Evolutionary conservation across 1,140 invertebrate genomes (phyloP).

Genomic region (Lepidotrigona ventralis): DNA sequence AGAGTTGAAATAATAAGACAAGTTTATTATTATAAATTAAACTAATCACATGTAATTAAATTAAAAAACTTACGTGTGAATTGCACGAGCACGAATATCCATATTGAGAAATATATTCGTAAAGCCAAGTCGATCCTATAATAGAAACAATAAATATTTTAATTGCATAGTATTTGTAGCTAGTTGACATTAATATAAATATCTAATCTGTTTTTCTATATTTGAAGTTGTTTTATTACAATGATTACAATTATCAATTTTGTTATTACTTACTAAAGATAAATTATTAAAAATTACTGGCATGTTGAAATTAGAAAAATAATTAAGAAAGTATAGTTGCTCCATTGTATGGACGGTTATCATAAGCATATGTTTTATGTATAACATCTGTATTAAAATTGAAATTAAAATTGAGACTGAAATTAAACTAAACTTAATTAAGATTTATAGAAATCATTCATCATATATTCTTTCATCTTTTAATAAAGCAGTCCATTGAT

Average conservation of each 20-base stretch:
- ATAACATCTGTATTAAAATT: too few relatives aligned
- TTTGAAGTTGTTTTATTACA: not conserved
- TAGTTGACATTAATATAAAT: too few relatives aligned
- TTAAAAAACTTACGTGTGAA: slow-evolving; percentile 42
- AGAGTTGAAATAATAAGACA: not conserved
- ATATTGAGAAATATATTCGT: slow-evolving; percentile 58
- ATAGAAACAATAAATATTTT: not conserved
- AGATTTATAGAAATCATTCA: too few relatives aligned
- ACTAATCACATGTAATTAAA: not conserved
- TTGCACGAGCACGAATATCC: slow-evolving; percentile 48
- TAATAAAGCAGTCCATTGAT: too few relatives aligned
- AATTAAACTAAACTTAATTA: too few relatives aligned
- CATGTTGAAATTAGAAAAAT: not conserved
- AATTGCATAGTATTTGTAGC: not conserved
- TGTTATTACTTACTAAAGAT: not conserved
- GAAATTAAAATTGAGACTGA: not conserved
- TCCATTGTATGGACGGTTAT: too few relatives aligned
- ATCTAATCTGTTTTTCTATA: too few relatives aligned
- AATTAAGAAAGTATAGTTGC: not conserved
- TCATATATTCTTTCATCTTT: too few relatives aligned
- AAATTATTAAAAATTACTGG: not conserved
- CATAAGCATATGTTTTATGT: too few relatives aligned
- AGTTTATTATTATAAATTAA: not conserved
- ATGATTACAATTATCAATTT: too few relatives aligned
- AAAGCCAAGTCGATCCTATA: slow-evolving; percentile 28